Evolutionary conservation across 1,140 invertebrate species (phyloP), one percentile per base, ranked within the genome.

Genomic region (Mylabris phalerata): DNA sequence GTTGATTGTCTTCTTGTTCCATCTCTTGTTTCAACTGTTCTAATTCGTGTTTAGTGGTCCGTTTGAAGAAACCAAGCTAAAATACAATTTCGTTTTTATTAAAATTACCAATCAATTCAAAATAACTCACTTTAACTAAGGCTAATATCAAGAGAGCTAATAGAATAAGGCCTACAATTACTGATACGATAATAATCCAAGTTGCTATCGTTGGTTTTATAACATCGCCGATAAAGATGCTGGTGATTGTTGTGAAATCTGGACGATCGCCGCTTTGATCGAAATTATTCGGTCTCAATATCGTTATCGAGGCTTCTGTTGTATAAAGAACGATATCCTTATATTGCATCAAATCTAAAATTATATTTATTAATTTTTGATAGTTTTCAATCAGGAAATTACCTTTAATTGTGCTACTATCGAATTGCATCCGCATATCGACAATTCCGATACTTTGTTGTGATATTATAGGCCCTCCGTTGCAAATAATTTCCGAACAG

Each of bases 181-280:
- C 58, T n/a, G 76, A 73, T n/a, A 73, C 19, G 9, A 65, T 60
- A 39, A 77, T 67, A 55, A 77, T 71, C 75, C 75, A 77, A 13
- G 62, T 44, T 0, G 70, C 70, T 50, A 75, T 55, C 38, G 50
- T 54, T 46, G 56, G 32, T 6, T 62, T 47, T 24, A 63, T 26
- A 9, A 67, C 65, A 11, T 63, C 67, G 19, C 69, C 68, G 10
- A 75, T 46, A 45, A 77, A 75, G 10, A 64, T 70, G 27, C 74
- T 75, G 4, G 63, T 58, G 9, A 75, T 63, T 11, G 49, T 48
- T n/a, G 43, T 43, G 49, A 10, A n/a, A n/a, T 43, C 50, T 26
- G 26, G 47, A 39, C 42, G 46, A 25, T 44, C 19, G 13, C 48
- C n/a, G 39, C 5, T 51, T n/a, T 63, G 44, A 65, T 58, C 9